Base-by-base conservation (phyloP, 2,888 invertebrate species). In the Emmelina monodactyla region DNA sequence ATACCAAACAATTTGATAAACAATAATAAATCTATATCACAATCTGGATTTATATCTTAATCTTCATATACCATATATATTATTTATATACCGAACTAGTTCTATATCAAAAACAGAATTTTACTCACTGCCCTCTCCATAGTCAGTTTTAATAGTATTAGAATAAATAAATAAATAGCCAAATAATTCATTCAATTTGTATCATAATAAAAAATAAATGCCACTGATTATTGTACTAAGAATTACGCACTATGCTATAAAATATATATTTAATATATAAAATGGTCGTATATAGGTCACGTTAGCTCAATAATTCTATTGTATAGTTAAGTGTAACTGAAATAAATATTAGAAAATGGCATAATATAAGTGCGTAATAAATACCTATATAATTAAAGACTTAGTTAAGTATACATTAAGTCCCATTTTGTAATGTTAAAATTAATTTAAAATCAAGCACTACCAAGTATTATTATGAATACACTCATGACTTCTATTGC, bases 401-500 rank as follows among this genome's bases (percentile, higher is more conserved):
- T 57, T 57, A 50, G 37, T 33, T 64, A 72, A 64, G 60, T 38
- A 53, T 47, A 49, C 28, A 31, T 34, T 76, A 79, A 72, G 75
- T 72, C 59, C 67, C 76, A 75, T 78, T 78, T 79, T 76, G 75
- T 79, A 79, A 76, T 70, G 70, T 71, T 76, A 68, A 59, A n/a
- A 55, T 61, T 62, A 75, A 67, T 67, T n/a, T 63, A 62, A 67
- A 66, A 68, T 71, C 67, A 64, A 76, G 76, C 78, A 80, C 79
- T 71, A 71, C 62, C 65, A 75, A 68, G 47, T 71, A 78, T 59
- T 76, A 72, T 60, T 72, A 75, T 70, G 71, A 67, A 68, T 72
- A 75, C 79, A 79, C 76, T 72, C 72, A 76, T 75, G 64, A 71
- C 64, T 76, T 78, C 78, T 78, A 76, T 60, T 58, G 78, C 78